Conservation (phyloP, 2,113 vertebrate genomes). For the Acrocephalus kingi region DNA sequence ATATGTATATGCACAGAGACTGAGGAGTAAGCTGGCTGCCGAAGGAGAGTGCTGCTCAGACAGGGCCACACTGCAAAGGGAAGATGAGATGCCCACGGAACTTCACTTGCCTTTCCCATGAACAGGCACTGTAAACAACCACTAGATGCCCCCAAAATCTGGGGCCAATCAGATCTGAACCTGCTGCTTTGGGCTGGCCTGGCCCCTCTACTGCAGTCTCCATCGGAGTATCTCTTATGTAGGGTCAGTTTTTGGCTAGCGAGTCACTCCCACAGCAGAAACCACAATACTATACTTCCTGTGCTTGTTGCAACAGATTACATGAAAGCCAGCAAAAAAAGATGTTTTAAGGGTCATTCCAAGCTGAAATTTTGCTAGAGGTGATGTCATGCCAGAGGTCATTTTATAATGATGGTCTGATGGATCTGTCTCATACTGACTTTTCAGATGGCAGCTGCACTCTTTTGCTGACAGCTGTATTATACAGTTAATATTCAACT, state of each 20-base stretch:
- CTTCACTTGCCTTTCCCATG: neutral
- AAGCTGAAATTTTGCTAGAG: neutral
- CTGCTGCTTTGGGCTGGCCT: neutral
- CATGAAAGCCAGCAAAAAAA: neutral
- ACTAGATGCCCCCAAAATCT: neutral
- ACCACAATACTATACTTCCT: neutral
- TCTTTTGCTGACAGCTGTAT: neutral
- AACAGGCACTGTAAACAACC: rapidly evolving
- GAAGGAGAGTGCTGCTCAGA: neutral
- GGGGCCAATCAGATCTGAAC: neutral
- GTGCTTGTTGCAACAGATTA: neutral
- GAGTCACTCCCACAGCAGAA: neutral
- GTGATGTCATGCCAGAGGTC: neutral
- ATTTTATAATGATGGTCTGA: neutral
- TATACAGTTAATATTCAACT: neutral
- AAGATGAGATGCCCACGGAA: neutral
- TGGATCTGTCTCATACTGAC: neutral
- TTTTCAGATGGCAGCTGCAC: neutral
- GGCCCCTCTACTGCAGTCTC: neutral
- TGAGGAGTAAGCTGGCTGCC: neutral
- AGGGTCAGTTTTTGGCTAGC: neutral
- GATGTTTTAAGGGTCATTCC: neutral
- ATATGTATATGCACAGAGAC: neutral
- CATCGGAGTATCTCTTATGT: rapidly evolving
- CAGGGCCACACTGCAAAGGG: rapidly evolving